Percentiles rank a stretch among this genome's conserved stretches.
phyloP scores from a whole-genome alignment of 2,113 vertebrate genomes.

The Erpornis zantholeuca region DNA sequence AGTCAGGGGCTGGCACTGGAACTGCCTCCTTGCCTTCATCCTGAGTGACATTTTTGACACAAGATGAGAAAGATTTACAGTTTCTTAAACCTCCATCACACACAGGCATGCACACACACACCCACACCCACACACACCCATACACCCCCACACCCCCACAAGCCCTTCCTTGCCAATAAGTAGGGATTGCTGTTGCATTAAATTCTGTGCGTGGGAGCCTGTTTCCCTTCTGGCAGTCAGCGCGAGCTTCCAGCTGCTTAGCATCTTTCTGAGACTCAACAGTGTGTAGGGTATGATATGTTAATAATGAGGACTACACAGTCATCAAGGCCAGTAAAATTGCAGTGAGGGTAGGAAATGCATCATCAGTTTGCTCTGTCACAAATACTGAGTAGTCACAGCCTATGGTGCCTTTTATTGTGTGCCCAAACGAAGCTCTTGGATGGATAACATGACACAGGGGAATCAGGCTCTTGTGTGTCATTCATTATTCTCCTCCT shows the following conservation, averaged over 20 bases:
- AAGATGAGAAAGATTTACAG: conserved; percentile 55
- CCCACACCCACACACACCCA: background rate
- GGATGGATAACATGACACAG: background rate
- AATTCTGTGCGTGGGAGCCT: conserved; percentile 50
- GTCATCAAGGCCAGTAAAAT: conserved; percentile 31
- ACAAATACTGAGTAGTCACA: conserved; percentile 9
- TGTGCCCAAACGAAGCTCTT: background rate
- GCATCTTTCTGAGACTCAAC: conserved; percentile 57
- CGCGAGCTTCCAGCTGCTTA: conserved; percentile 61
- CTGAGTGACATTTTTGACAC: conserved; percentile 56
- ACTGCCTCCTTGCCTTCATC: background rate
- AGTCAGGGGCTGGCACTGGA: conserved; percentile 28
- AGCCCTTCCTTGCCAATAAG: conserved; percentile 7
- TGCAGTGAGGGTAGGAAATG: conserved; percentile 29
- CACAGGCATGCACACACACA: background rate
- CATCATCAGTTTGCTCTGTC: conserved; percentile 36
- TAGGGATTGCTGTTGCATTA: conserved; percentile 36
- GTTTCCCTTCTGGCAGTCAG: conserved; percentile 47
- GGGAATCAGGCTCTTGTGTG: background rate
- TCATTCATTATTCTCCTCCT: background rate
- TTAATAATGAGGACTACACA: conserved; percentile 55
- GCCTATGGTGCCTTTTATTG: background rate
- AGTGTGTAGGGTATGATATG: conserved; percentile 48
- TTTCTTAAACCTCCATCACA: background rate
- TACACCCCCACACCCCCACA: background rate